phyloP scores from a whole-genome alignment of 2,797 vertebrate species.

The Tinamus major region DNA sequence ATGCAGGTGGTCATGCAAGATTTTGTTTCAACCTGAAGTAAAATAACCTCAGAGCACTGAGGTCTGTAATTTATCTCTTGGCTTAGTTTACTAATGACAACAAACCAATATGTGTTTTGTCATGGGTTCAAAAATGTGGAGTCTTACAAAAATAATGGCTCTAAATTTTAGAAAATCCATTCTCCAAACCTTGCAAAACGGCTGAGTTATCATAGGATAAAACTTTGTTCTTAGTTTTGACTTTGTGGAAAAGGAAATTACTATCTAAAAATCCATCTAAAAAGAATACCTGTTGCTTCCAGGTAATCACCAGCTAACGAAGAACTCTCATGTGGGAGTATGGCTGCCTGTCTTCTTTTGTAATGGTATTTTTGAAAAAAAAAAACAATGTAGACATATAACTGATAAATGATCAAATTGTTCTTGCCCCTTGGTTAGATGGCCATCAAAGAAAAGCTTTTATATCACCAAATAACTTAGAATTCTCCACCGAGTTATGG shows the following conservation, averaged over 20 bases:
- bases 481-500: not conserved
- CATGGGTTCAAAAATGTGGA: not conserved
- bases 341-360: not conserved
- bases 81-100: not conserved
- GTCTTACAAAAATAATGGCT: not conserved
- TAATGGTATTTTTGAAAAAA: not conserved
- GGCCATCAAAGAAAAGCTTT: not conserved
- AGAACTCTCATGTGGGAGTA: not conserved
- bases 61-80: not conserved
- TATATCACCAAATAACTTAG: not conserved
- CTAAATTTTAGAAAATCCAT: not conserved
- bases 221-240: not conserved
- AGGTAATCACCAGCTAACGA: not conserved
- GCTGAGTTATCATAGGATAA: not conserved
- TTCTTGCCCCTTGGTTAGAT: not conserved
- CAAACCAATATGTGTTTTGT: not conserved
- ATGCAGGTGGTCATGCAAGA: not conserved
- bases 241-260: not conserved
- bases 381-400: not conserved
- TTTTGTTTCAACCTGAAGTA: slow-evolving; percentile 22
- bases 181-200: not conserved
- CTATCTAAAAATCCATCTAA: not conserved
- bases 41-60: not conserved
- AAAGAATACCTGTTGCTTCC: not conserved
- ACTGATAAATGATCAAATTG: not conserved